Evolutionary conservation across 2,113 vertebrate species (phyloP).

Genomic region (Benitochromis conjunctus): DNA sequence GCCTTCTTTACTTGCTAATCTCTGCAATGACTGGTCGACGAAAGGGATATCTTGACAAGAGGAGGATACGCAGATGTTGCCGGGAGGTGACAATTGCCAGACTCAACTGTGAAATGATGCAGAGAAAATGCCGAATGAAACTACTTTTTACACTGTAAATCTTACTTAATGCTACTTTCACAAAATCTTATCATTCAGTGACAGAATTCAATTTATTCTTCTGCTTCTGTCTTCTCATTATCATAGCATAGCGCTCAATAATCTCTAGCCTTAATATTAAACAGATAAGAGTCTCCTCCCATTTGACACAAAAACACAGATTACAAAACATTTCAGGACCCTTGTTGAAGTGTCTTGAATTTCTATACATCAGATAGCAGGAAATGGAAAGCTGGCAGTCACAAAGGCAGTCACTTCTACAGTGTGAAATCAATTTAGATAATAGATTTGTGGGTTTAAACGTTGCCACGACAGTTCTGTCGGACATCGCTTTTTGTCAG

Average conservation of each 20-base stretch:
- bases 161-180: background rate
- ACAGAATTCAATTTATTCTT: slow-evolving; percentile 36
- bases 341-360: background rate
- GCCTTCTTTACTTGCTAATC: background rate
- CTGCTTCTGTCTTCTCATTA: slow-evolving; percentile 13
- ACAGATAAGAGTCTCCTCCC: background rate
- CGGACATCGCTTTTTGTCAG: background rate
- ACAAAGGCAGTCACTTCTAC: background rate
- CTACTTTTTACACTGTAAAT: background rate
- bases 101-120: background rate
- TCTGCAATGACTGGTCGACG: background rate
- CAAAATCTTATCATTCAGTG: background rate
- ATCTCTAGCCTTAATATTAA: slow-evolving; percentile 5
- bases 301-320: slow-evolving; percentile 18
- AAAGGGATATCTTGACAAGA: background rate
- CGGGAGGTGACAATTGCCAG: background rate
- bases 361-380: slow-evolving; percentile 19
- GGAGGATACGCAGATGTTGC: background rate
- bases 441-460: background rate
- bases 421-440: slow-evolving; percentile 1
- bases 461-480: background rate
- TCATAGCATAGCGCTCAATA: background rate
- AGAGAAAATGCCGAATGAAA: background rate
- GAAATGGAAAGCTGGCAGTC: background rate
- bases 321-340: background rate